phyloP scores from a whole-genome alignment of 1,140 invertebrate species.

The Panagrolaimus sp. region DNA sequence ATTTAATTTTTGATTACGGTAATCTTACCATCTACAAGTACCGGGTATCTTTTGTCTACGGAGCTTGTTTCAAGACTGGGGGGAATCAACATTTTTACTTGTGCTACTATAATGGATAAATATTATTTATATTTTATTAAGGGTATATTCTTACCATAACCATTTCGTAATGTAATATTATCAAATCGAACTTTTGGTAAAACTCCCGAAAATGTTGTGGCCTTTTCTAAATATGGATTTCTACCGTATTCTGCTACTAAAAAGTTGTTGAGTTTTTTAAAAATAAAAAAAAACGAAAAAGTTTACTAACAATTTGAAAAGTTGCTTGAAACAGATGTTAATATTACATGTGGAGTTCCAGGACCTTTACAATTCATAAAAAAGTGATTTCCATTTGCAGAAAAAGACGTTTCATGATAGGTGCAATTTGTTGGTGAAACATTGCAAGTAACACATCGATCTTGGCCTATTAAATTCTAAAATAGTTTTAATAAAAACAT shows the following conservation, averaged over 20 bases:
- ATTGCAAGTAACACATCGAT: constrained; percentile 33
- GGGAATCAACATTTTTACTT: constrained; percentile 40
- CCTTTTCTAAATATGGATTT: constrained; percentile 36
- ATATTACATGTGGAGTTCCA: constrained; percentile 31
- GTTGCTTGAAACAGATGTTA: constrained; percentile 28
- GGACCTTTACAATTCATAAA: constrained; percentile 48
- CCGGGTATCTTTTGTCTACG: constrained; percentile 35
- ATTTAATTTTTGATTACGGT: constrained; percentile 46
- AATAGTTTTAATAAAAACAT: constrained; percentile 9
- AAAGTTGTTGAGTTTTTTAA: constrained; percentile 10
- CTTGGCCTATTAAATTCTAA: not conserved
- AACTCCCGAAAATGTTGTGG: not conserved
- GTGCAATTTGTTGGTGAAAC: constrained; percentile 41
- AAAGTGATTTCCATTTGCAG: constrained; percentile 28
- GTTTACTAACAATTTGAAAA: constrained; percentile 25
- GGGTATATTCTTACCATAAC: constrained; percentile 10
- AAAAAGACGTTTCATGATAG: constrained; percentile 39
- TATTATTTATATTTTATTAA: not conserved
- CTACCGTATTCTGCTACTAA: constrained; percentile 31
- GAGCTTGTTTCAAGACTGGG: constrained; percentile 25
- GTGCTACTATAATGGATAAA: constrained; percentile 36
- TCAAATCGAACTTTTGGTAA: constrained; percentile 42
- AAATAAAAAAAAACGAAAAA: constrained; percentile 13
- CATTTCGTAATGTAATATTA: constrained; percentile 41
- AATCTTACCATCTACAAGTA: constrained; percentile 41